Evolutionary conservation across 2,113 vertebrate species (phyloP).

Genomic region (Bettongia penicillata): DNA sequence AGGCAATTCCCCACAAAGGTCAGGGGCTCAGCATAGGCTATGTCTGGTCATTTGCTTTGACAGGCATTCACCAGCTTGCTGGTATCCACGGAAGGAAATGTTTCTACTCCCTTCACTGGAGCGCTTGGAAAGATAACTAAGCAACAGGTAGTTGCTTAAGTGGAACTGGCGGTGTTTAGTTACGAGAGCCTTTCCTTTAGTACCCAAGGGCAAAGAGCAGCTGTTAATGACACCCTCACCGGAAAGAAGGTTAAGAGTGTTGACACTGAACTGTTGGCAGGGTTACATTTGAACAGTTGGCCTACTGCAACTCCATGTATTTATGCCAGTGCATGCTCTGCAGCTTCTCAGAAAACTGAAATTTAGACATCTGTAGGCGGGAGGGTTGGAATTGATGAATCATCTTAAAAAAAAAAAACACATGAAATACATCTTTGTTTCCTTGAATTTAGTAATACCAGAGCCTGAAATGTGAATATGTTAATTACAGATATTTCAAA

Average conservation of each 20-base stretch:
- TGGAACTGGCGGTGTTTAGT: slow-evolving; percentile 74
- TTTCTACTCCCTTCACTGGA: slow-evolving; percentile 59
- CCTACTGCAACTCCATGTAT: slow-evolving; percentile 63
- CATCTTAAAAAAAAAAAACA: slow-evolving; percentile 38
- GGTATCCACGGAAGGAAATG: slow-evolving; percentile 45
- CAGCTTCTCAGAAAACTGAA: slow-evolving; percentile 48
- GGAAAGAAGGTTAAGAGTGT: slow-evolving; percentile 77
- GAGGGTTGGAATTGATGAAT: slow-evolving; percentile 66
- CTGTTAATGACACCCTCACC: slow-evolving; percentile 68
- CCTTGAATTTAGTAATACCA: slow-evolving; percentile 64
- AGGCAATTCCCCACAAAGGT: neutral
- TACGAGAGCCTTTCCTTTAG: slow-evolving; percentile 70
- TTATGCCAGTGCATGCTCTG: slow-evolving; percentile 39
- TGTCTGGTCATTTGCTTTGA: neutral
- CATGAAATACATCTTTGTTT: slow-evolving; percentile 79
- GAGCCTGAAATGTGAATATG: slow-evolving; percentile 55
- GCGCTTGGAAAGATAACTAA: slow-evolving; percentile 68
- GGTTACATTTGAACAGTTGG: slow-evolving; percentile 29
- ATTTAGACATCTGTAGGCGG: slow-evolving; percentile 60
- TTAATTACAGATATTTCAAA: slow-evolving; percentile 79
- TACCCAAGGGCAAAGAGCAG: slow-evolving; percentile 76
- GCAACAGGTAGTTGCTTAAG: slow-evolving; percentile 73
- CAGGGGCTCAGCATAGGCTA: neutral
- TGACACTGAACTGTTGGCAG: slow-evolving; percentile 65
- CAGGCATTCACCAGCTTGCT: slow-evolving; percentile 35